Base-by-base conservation (phyloP, 2,797 vertebrate species). In the Liparis tanakae region DNA sequence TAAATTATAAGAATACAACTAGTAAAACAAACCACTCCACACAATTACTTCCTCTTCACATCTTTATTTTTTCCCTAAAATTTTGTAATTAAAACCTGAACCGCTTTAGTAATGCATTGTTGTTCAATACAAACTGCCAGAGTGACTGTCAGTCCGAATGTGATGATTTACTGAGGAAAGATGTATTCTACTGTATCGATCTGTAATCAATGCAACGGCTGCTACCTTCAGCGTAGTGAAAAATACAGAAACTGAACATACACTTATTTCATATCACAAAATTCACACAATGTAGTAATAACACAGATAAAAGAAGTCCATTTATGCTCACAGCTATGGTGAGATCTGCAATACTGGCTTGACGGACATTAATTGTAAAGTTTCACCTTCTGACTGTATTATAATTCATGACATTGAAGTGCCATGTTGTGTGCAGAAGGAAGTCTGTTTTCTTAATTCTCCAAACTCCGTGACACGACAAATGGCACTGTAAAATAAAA, bases 211-310 rank as follows among this genome's bases (percentile, higher is more conserved):
- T 83, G 84, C 72, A 88, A 87, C n/a, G 74, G 88, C 91, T 87
- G 89, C 88, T 93, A 89, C 85, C 73, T 88, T 89, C 86, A 92
- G 92, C 90, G 81, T 85, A 82, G 87, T 92, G 91, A 87, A 92
- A 91, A 93, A 94, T 87, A 92, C 91, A 92, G 81, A 89, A 91
- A 92, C 88, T 77, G 68, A 91, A 93, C 92, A 73, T 86, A 93
- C 89, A 93, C 88, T 70, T 90, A 88, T 87, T 92, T 91, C 88
- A 91, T 91, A 92, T 91, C 93, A 94, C 94, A 92, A 94, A 91
- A 85, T 92, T 87, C 90, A 93, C 93, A 92, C 76, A 90, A 92
- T 89, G 89, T 90, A 89, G 79, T 91, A 90, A 92, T 89, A 92
- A 93, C 89, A 94, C 92, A 68, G 84, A 89, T 85, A 92, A 92